phyloP scores from a whole-genome alignment of 2,113 vertebrate genomes.

The Heloderma charlesbogerti region DNA sequence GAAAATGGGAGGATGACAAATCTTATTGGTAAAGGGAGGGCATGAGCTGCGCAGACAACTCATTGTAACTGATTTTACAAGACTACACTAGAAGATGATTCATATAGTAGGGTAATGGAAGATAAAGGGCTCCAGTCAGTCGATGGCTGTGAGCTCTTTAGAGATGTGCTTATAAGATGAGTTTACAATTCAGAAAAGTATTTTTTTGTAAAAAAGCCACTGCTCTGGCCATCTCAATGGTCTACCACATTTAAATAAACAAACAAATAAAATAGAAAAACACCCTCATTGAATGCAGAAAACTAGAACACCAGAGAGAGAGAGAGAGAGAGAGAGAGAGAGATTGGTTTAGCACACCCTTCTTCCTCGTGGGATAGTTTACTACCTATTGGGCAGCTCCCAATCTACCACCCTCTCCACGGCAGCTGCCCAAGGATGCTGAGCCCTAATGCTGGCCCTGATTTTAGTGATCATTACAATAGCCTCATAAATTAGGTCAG shows the following conservation, averaged over 20 bases:
- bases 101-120: neutral
- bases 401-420: neutral
- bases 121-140: neutral
- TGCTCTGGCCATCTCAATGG: neutral
- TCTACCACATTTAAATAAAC: neutral
- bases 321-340: neutral
- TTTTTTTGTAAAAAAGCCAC: neutral
- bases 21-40: conserved; percentile 40
- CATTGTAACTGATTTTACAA: neutral
- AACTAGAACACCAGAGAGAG: too few species aligned
- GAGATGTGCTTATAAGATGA: neutral
- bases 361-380: neutral
- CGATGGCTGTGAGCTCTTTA: neutral
- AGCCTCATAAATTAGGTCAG: neutral
- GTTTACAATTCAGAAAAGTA: neutral
- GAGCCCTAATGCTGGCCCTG: neutral
- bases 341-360: too few species aligned
- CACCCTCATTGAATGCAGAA: too few species aligned
- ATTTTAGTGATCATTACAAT: too few species aligned
- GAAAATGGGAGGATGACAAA: conserved; percentile 61
- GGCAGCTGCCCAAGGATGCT: neutral
- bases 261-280: neutral
- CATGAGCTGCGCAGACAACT: neutral
- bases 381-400: neutral
- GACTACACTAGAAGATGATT: neutral